phyloP scores from a whole-genome alignment of 1,140 invertebrate species.

The Tetramorium alpestre region DNA sequence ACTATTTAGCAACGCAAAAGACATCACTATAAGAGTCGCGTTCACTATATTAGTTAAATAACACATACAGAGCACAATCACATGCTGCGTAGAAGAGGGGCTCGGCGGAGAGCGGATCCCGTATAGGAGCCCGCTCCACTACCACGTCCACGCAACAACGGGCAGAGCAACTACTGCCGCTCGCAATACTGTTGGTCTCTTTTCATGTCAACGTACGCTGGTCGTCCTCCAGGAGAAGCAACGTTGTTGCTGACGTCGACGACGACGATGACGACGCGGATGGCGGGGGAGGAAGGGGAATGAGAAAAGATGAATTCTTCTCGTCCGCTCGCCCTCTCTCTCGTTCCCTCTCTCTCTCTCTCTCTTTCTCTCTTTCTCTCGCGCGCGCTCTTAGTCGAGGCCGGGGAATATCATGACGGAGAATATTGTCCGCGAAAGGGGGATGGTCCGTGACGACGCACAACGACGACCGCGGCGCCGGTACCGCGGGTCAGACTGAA shows the following conservation, averaged over 20 bases:
- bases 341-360: background rate
- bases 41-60: constrained; percentile 40
- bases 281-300: background rate
- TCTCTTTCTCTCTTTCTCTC: background rate
- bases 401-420: constrained; percentile 54
- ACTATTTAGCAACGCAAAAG: constrained; percentile 45
- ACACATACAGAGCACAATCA: constrained; percentile 36
- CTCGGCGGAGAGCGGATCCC: background rate
- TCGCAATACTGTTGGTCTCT: constrained; percentile 51
- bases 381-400: constrained; percentile 26
- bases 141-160: constrained; percentile 33
- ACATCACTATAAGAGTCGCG: constrained; percentile 30
- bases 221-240: constrained; percentile 60
- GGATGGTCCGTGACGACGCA: background rate
- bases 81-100: constrained; percentile 18
- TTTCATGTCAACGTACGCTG: constrained; percentile 62
- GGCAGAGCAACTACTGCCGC: constrained; percentile 35
- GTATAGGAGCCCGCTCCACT: background rate
- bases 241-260: constrained; percentile 65
- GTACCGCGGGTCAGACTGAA: constrained; percentile 67
- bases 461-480: constrained; percentile 47
- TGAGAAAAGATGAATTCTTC: constrained; percentile 19
- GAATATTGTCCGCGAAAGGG: constrained; percentile 28
- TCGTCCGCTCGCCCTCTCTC: constrained; percentile 13
- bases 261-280: background rate